These are phyloP conservation scores for Belonocnema kinseyi DNA, from an alignment of 1,140 invertebrate genomes.

Conservation along the genomic window DNA sequence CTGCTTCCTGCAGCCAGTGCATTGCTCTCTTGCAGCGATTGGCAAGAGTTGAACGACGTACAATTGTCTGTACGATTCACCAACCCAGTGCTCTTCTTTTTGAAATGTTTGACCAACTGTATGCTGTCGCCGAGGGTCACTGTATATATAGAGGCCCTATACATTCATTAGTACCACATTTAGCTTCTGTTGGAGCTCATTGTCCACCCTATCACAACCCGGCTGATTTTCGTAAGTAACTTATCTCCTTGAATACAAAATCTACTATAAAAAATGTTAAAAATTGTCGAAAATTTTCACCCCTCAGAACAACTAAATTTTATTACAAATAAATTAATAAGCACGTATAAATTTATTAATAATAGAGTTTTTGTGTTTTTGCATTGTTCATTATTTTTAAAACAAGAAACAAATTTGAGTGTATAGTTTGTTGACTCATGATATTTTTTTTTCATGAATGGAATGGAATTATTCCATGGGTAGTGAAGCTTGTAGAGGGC, in stretches of 20 bases:
- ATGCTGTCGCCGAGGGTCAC: conserved; percentile 90
- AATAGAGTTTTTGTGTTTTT: no score
- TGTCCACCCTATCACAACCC: conserved; percentile 97
- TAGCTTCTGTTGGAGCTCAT: conserved; percentile 84
- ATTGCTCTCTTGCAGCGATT: conserved; percentile 87
- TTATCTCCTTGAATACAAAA: background rate
- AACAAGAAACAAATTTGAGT: background rate
- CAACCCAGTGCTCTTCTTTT: conserved; percentile 96
- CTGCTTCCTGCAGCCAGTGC: conserved; percentile 92
- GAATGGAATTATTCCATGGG: no score
- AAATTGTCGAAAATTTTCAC: background rate
- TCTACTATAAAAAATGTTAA: conserved; percentile 7
- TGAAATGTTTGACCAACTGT: conserved; percentile 96
- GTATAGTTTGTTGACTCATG: no score
- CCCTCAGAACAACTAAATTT: no score
- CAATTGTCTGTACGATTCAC: conserved; percentile 96
- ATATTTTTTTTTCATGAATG: conserved; percentile 6
- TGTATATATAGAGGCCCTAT: conserved; percentile 92
- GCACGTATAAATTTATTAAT: no score
- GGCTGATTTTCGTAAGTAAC: conserved; percentile 87
- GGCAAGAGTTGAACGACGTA: conserved; percentile 87
- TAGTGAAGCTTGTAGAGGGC: no score
- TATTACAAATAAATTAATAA: no score
- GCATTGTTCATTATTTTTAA: background rate
- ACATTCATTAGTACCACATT: conserved; percentile 86